Percentiles rank a stretch among this genome's conserved stretches.
Evolutionary conservation across 2,113 vertebrate species (phyloP).

Genomic region (Mixornis gularis): DNA sequence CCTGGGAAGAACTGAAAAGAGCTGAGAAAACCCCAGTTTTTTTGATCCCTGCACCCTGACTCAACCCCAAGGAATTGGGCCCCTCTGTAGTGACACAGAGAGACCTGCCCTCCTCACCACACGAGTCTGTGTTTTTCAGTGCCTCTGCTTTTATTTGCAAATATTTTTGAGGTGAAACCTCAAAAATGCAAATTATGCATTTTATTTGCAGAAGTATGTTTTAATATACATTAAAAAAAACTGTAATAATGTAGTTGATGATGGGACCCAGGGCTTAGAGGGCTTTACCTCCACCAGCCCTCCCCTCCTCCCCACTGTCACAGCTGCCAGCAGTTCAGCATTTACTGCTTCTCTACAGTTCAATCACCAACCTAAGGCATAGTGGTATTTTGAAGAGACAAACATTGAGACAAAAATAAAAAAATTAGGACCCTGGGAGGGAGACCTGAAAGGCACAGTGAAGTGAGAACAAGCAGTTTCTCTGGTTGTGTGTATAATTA

Average conservation of each 20-base stretch:
- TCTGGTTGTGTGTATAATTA: background rate
- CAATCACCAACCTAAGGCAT: background rate
- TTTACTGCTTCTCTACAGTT: background rate
- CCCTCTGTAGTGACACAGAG: background rate
- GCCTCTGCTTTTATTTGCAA: background rate
- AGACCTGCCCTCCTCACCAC: background rate
- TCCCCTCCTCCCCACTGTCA: background rate
- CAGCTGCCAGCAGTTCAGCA: background rate
- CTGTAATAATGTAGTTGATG: background rate
- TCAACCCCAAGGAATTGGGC: background rate
- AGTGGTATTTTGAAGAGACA: background rate
- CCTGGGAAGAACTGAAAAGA: background rate
- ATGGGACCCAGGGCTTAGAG: background rate
- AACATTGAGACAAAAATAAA: constrained; percentile 32
- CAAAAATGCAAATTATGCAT: background rate
- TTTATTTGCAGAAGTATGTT: background rate
- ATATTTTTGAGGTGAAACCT: too few relatives aligned
- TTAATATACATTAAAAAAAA: background rate
- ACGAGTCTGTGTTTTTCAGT: background rate
- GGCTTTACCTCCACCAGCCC: background rate
- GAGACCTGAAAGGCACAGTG: constrained; percentile 9
- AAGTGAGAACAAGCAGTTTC: background rate
- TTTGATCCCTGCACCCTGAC: background rate
- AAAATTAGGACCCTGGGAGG: background rate
- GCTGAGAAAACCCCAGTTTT: background rate